Conservation (phyloP, 2,888 invertebrate species). For the Hetaerina titia region DNA sequence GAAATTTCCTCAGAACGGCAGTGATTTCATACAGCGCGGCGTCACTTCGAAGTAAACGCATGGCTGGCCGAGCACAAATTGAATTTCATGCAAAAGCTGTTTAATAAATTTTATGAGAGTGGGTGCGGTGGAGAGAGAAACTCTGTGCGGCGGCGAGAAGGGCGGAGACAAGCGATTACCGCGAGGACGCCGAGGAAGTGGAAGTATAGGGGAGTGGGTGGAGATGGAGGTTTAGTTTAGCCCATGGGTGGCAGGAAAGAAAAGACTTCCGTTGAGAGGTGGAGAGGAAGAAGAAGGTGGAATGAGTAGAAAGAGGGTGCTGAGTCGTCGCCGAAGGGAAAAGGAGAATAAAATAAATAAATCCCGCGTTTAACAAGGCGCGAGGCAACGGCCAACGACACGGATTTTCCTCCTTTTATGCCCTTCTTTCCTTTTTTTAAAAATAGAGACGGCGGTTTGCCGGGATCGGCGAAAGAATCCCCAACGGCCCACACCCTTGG, state of each 20-base stretch:
- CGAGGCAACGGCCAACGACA: not conserved
- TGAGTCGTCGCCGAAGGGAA: not conserved
- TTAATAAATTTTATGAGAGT: not conserved
- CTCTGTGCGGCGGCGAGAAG: not conserved
- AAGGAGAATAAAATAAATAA: not conserved
- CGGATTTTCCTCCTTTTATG: not conserved
- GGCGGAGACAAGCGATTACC: not conserved
- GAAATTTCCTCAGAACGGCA: not conserved
- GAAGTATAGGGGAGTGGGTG: no score
- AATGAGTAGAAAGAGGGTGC: not conserved
- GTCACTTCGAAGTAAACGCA: not conserved
- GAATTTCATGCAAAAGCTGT: slow-evolving; percentile 1
- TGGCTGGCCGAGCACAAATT: not conserved
- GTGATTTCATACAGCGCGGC: not conserved
- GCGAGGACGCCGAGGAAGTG: not conserved
- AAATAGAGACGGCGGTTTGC: not conserved
- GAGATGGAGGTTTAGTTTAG: no score
- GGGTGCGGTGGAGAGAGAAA: not conserved
- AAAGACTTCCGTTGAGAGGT: not conserved
- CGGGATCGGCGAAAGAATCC: not conserved
- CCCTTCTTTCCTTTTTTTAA: not conserved
- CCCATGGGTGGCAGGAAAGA: not conserved
- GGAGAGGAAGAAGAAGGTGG: not conserved
- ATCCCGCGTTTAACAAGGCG: no score
- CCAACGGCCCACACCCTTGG: slow-evolving; percentile 26